Evolutionary conservation across 2,888 invertebrate genomes (phyloP).

Genomic region (Eupsilia transversa): DNA sequence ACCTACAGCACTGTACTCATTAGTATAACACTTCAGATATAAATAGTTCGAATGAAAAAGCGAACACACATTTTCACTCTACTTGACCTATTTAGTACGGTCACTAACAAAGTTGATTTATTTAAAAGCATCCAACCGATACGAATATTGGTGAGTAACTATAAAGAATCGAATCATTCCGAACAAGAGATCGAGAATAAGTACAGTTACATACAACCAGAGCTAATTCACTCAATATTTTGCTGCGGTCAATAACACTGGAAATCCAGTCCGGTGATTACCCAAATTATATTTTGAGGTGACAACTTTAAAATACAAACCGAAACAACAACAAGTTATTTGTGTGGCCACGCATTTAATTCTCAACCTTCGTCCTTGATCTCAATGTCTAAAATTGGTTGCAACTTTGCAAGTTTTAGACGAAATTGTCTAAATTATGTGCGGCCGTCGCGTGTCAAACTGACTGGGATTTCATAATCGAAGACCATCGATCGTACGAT

Average conservation of each 20-base stretch:
- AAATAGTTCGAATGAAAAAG: slow-evolving; percentile 57
- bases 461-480: slow-evolving; percentile 61
- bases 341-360: slow-evolving; percentile 26
- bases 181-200: slow-evolving; percentile 21
- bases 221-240: slow-evolving; percentile 43
- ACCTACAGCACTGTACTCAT: slow-evolving; percentile 28
- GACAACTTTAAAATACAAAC: slow-evolving; percentile 39
- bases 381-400: slow-evolving; percentile 44
- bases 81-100: slow-evolving; percentile 57
- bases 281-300: slow-evolving; percentile 37
- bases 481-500: slow-evolving; percentile 58
- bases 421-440: slow-evolving; percentile 38
- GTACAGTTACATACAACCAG: slow-evolving; percentile 48
- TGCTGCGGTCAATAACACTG: slow-evolving; percentile 45
- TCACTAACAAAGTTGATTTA: slow-evolving; percentile 56
- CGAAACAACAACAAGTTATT: slow-evolving; percentile 28
- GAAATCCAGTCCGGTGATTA: slow-evolving; percentile 38
- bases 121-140: slow-evolving; percentile 37
- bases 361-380: slow-evolving; percentile 46
- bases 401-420: slow-evolving; percentile 41
- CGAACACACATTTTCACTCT: slow-evolving; percentile 49
- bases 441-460: slow-evolving; percentile 41
- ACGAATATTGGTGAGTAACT: slow-evolving; percentile 36
- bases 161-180: slow-evolving; percentile 19
- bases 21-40: slow-evolving; percentile 52